Conservation (phyloP, 2,113 vertebrate genomes). For the Anhinga anhinga region DNA sequence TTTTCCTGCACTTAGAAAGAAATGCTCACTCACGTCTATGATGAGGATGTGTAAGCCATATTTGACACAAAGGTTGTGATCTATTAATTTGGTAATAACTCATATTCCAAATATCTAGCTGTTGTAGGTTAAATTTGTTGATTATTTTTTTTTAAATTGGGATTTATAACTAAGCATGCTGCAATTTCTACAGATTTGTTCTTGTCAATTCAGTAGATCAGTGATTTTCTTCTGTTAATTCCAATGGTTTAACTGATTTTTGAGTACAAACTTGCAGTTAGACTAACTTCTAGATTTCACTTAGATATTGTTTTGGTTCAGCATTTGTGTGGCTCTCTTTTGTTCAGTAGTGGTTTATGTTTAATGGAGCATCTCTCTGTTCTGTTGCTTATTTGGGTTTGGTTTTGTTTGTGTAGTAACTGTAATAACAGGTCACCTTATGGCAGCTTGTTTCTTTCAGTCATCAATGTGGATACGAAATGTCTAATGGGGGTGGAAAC, state of each 20-base stretch:
- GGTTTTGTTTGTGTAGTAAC: background rate
- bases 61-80: background rate
- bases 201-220: background rate
- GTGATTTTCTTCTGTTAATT: background rate
- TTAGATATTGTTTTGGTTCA: background rate
- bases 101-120: background rate
- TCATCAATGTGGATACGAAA: rapidly evolving
- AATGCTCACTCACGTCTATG: background rate
- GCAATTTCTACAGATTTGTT: background rate
- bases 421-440: background rate
- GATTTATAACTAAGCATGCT: background rate
- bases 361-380: background rate
- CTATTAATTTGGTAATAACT: background rate
- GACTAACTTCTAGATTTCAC: background rate
- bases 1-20: background rate
- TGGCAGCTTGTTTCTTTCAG: background rate
- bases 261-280: background rate
- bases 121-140: background rate
- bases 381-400: background rate
- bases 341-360: background rate
- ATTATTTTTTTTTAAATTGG: background rate
- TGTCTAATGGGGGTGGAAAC: background rate
- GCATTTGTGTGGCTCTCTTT: background rate
- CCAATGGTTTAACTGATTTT: background rate
- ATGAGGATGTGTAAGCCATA: background rate